Conservation (phyloP, 2,113 vertebrate genomes). For the Entosphenus tridentatus region DNA sequence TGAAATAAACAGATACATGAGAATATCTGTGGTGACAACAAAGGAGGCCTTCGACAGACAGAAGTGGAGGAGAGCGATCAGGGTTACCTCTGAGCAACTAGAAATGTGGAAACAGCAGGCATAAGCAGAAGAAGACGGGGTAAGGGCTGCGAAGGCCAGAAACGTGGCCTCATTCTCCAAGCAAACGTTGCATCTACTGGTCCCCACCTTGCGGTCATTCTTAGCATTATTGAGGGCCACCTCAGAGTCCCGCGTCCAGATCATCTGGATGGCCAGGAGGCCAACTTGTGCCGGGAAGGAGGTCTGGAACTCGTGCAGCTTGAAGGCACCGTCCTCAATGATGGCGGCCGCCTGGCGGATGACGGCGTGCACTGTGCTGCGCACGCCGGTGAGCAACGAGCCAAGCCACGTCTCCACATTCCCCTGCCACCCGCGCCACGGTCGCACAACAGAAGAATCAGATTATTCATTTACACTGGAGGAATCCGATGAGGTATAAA, state of each 20-base stretch:
- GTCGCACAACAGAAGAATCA: neutral
- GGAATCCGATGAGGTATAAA: neutral
- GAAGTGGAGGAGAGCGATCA: too few relatives aligned
- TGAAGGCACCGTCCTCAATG: slow-evolving; percentile 24
- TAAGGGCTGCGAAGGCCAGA: neutral
- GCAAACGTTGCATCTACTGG: neutral
- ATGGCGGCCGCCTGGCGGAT: slow-evolving; percentile 29
- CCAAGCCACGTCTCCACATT: slow-evolving; percentile 43
- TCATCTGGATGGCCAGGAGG: slow-evolving; percentile 29
- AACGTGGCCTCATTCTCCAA: neutral
- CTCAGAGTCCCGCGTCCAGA: slow-evolving; percentile 28
- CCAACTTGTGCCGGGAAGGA: slow-evolving; percentile 33
- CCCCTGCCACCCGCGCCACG: slow-evolving; percentile 19
- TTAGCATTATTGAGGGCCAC: slow-evolving; percentile 21
- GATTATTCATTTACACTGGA: slow-evolving; percentile 6
- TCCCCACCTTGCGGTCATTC: slow-evolving; percentile 25
- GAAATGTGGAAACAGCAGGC: too few relatives aligned
- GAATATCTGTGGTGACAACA: too few relatives aligned
- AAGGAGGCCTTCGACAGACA: too few relatives aligned
- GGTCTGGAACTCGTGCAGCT: slow-evolving; percentile 35
- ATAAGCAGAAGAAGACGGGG: neutral
- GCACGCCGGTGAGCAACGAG: slow-evolving; percentile 28
- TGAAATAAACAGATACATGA: too few relatives aligned
- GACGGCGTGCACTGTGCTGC: slow-evolving; percentile 32
- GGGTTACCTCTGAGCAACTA: too few relatives aligned